Conservation (phyloP, 2,888 invertebrate species). For the Cerastis leucographa region DNA sequence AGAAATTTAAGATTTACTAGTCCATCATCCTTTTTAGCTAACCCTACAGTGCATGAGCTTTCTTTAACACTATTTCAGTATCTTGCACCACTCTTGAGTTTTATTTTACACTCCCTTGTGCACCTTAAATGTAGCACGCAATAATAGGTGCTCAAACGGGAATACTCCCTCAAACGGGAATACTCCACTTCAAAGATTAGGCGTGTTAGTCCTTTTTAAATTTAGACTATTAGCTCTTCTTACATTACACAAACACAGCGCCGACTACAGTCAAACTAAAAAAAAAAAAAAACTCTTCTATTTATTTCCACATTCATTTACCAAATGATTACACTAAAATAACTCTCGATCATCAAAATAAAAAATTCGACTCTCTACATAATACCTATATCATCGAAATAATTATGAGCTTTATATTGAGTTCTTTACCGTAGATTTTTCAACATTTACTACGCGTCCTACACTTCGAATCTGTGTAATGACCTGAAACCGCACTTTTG, state of each 20-base stretch:
- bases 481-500: not conserved
- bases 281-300: not conserved
- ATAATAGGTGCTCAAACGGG: no score
- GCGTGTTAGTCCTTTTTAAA: not conserved
- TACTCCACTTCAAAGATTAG: not conserved
- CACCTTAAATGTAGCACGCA: no score
- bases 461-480: not conserved
- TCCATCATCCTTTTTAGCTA: no score
- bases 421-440: not conserved
- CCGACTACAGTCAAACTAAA: not conserved
- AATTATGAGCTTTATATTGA: no score
- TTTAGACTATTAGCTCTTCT: not conserved
- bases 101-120: not conserved
- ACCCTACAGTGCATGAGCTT: not conserved
- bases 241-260: not conserved
- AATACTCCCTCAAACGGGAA: no score
- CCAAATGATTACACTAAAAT: not conserved
- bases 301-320: not conserved
- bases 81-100: not conserved
- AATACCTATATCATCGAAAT: no score
- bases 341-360: not conserved
- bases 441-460: not conserved
- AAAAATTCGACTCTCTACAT: not conserved
- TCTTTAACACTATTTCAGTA: not conserved
- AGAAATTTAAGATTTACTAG: not conserved